Evolutionary conservation across 2,888 invertebrate genomes (phyloP).

Genomic region (Folsomia manolachei): DNA sequence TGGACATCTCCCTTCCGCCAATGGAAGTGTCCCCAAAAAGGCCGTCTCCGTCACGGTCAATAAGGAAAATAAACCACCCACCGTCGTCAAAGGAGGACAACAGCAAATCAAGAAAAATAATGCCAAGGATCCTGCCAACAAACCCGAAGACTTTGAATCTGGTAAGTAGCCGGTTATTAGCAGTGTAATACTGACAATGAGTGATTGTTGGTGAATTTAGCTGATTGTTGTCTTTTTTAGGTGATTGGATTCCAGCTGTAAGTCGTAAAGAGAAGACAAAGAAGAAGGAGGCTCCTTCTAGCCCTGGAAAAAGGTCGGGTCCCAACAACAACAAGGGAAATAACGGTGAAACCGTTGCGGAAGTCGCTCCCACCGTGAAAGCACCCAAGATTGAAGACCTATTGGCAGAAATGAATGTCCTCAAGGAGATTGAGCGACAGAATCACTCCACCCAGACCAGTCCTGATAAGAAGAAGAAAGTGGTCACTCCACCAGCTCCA

Average conservation of each 20-base stretch:
- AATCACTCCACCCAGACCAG: slow-evolving; percentile 38
- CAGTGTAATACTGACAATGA: neutral
- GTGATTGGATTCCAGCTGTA: slow-evolving; percentile 69
- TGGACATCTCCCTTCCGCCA: slow-evolving; percentile 51
- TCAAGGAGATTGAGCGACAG: slow-evolving; percentile 28
- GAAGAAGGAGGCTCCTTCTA: neutral
- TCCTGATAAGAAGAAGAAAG: slow-evolving; percentile 31
- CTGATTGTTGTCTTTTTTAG: slow-evolving; percentile 50
- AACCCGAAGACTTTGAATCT: slow-evolving; percentile 44
- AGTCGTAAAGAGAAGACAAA: slow-evolving; percentile 43
- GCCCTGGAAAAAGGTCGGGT: neutral
- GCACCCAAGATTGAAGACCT: slow-evolving; percentile 52
- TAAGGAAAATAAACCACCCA: slow-evolving; percentile 49
- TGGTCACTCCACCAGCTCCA: neutral
- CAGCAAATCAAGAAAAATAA: slow-evolving; percentile 28
- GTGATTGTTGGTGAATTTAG: too few relatives aligned
- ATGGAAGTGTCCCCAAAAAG: slow-evolving; percentile 30
- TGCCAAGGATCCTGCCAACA: slow-evolving; percentile 55
- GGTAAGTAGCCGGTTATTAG: slow-evolving; percentile 24
- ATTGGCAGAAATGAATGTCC: slow-evolving; percentile 23
- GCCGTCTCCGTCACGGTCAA: slow-evolving; percentile 19
- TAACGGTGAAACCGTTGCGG: neutral
- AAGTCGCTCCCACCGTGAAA: slow-evolving; percentile 54
- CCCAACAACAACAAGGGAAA: neutral
- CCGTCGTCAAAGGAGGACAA: slow-evolving; percentile 1